Evolutionary conservation across 2,888 invertebrate genomes (phyloP), one percentile per base, ranked within the genome.

Genomic region (Drosophila borborema): DNA sequence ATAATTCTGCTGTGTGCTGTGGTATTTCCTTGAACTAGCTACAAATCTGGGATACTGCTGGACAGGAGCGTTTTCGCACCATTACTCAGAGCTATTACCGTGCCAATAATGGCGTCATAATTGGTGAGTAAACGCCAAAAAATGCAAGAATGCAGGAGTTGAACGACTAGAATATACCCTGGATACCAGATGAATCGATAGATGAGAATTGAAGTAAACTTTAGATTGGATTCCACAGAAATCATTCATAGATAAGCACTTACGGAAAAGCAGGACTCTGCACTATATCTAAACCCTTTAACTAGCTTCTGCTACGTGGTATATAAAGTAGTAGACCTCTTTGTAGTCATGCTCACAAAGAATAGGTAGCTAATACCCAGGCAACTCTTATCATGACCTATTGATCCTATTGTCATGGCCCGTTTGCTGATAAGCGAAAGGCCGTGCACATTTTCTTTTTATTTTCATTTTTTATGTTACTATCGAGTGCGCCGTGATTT

Each of bases 1-100:
- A 6, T 51, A 34, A 51, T 7, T 6, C 31, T 31, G 48, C 28
- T 49, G 48, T 49, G 48, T 49, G n/a, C 14, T 46, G 23, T 51
- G 49, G 16, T 6, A 7, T 23, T 36, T 23, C 14, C 5, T n/a
- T 12, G 16, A 51, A 41, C 72, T 73, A 93, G 92, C 71, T 93
- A 53, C 98, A 98, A 95, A 98, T 99, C 91, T 98, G 98, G 98
- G 98, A 99, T 93, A 99, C 98, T 12, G 98, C 99, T 63, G 99
- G 99, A 0, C 99, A 99, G 92, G 99, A 99, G 93, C 94, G 99
- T 74, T 99, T 99, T 94, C 95, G 99, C 72, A 99, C 99, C 7
- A 99, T 99, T 85, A 99, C 99, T 1, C 99, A 99, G 92, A 98
- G 98, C 92, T 99, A 99, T 92, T 99, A 99, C 93, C 96, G 99